Evolutionary conservation across 1,140 invertebrate genomes (phyloP).

Genomic region (Heliothis virescens): DNA sequence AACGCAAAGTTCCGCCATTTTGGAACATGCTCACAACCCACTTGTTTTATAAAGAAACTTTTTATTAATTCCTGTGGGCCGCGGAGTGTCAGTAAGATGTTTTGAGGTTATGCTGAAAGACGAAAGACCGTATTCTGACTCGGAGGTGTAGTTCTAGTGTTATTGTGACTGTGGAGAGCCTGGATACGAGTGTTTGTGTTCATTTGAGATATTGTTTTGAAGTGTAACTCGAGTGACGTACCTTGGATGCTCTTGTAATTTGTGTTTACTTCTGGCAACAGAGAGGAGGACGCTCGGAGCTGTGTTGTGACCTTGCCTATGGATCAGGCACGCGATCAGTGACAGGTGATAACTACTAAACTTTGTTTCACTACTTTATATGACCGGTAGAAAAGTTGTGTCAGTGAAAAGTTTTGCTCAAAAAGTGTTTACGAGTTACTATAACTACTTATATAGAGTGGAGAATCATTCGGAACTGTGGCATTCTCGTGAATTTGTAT

Average conservation of each 20-base stretch:
- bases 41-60: constrained; percentile 88
- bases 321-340: constrained; percentile 66
- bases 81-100: constrained; percentile 86
- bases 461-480: constrained; percentile 29
- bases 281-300: constrained; percentile 70
- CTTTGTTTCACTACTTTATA: constrained; percentile 74
- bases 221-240: constrained; percentile 80
- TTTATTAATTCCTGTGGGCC: constrained; percentile 87
- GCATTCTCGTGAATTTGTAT: constrained; percentile 18
- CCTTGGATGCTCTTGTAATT: constrained; percentile 78
- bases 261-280: constrained; percentile 80
- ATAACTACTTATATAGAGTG: constrained; percentile 51
- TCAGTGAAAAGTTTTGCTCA: constrained; percentile 76
- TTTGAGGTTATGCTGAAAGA: constrained; percentile 84
- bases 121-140: constrained; percentile 78
- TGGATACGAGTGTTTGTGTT: constrained; percentile 73
- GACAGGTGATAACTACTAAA: constrained; percentile 76
- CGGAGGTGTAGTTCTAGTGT: constrained; percentile 65
- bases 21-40: constrained; percentile 87
- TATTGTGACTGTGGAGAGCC: constrained; percentile 58
- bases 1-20: constrained; percentile 87
- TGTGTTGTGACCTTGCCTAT: constrained; percentile 73
- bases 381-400: constrained; percentile 73
- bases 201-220: constrained; percentile 83
- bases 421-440: constrained; percentile 70